A percentile compares a stretch with the other conserved stretches of the same genome.
Conservation (phyloP, 2,797 vertebrate genomes). For the Protosalanx chinensis region DNA sequence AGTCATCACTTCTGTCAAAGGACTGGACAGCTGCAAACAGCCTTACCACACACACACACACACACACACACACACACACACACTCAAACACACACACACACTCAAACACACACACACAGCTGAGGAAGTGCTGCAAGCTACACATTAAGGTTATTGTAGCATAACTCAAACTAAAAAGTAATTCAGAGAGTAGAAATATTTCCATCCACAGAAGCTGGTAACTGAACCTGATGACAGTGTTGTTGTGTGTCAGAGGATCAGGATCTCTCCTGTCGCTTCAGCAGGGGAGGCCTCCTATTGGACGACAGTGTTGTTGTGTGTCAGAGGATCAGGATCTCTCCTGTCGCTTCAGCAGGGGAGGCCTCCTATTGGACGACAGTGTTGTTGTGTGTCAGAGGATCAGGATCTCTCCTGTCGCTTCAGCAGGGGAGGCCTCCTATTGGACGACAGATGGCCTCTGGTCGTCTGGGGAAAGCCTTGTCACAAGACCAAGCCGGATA, state of each 20-base stretch:
- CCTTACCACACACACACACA: not conserved
- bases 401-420: constrained; percentile 26
- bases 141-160: too few species aligned
- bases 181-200: too few species aligned
- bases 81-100: constrained; percentile 3
- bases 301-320: constrained; percentile 10
- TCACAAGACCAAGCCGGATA: constrained; percentile 26
- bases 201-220: too few species aligned
- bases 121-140: not conserved
- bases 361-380: constrained; percentile 7
- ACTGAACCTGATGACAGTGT: not conserved
- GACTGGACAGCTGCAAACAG: constrained; percentile 6
- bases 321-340: constrained; percentile 5
- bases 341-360: constrained; percentile 28
- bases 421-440: constrained; percentile 15
- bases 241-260: constrained; percentile 10
- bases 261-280: constrained; percentile 25
- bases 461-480: constrained; percentile 14
- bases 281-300: constrained; percentile 18
- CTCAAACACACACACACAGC: not conserved
- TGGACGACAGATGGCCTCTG: constrained; percentile 9
- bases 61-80: not conserved
- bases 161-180: too few species aligned
- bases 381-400: constrained; percentile 8
- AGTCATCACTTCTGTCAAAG: not conserved